These are phyloP conservation scores for Motacilla alba DNA, from an alignment of 2,113 vertebrate genomes.

Conservation along the genomic window DNA sequence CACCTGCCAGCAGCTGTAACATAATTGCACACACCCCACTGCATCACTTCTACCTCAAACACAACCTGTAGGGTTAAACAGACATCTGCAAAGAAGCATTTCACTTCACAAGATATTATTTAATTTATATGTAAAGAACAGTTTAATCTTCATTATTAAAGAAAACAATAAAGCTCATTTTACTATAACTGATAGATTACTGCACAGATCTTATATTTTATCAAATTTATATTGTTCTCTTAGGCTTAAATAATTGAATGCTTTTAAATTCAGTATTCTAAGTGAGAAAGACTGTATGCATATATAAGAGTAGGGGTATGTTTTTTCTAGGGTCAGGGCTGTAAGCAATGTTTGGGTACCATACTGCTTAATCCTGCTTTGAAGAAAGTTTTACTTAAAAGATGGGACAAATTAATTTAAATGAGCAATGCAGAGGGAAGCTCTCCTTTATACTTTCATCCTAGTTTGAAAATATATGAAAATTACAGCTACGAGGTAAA, in stretches of 20 bases:
- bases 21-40: neutral
- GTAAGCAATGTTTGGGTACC: neutral
- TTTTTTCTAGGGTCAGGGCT: neutral
- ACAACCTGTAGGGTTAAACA: neutral
- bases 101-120: neutral
- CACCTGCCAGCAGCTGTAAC: neutral
- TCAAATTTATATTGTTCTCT: neutral
- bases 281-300: neutral
- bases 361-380: neutral
- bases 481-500: neutral
- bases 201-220: neutral
- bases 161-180: neutral
- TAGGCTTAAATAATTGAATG: neutral
- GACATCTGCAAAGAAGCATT: neutral
- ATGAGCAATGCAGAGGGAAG: neutral
- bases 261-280: neutral
- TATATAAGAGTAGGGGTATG: neutral
- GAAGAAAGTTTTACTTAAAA: neutral
- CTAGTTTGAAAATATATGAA: neutral
- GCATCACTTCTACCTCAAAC: neutral
- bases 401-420: neutral
- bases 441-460: neutral
- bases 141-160: neutral
- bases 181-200: neutral
- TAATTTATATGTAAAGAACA: neutral